A percentile compares a stretch with the other conserved stretches of the same genome.
These are phyloP conservation scores for Hyphantria cunea DNA, from an alignment of 1,140 invertebrate species.

Conservation along the genomic window DNA sequence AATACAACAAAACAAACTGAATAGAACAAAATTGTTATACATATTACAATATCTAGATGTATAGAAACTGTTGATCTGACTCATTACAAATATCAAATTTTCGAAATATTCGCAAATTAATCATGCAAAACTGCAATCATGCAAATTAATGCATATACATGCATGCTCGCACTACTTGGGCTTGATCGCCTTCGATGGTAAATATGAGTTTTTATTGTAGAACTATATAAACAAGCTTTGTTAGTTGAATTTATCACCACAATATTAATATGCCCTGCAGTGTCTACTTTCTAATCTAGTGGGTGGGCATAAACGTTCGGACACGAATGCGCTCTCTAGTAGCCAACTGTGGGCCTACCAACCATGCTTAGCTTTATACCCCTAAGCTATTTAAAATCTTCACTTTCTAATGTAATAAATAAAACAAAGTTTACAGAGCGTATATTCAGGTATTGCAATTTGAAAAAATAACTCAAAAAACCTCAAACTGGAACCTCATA, in stretches of 20 bases:
- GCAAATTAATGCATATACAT: conserved; percentile 34
- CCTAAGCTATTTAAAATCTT: conserved; percentile 44
- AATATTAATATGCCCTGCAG: conserved; percentile 41
- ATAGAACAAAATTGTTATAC: conserved; percentile 15
- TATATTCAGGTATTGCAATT: too few relatives aligned
- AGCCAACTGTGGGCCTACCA: conserved; percentile 41
- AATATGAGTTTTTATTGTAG: too few relatives aligned
- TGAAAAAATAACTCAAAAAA: too few relatives aligned
- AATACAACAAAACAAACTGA: too few relatives aligned
- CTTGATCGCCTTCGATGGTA: neutral
- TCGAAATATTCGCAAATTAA: conserved; percentile 36
- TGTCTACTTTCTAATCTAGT: conserved; percentile 72
- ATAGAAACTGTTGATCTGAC: conserved; percentile 12
- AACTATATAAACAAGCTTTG: too few relatives aligned
- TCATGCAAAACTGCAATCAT: conserved; percentile 26
- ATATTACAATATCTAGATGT: conserved; percentile 9
- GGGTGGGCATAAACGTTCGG: conserved; percentile 49
- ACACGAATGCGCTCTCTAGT: conserved; percentile 53
- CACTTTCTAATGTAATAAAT: conserved; percentile 59
- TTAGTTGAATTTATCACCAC: conserved; percentile 29
- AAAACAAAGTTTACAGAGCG: conserved; percentile 44
- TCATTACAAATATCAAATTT: conserved; percentile 21
- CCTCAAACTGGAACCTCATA: too few relatives aligned
- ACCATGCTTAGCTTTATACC: conserved; percentile 61
- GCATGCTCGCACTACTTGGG: conserved; percentile 9